Conservation (phyloP, 2,113 vertebrate species). For the Pyxicephalus adspersus region DNA sequence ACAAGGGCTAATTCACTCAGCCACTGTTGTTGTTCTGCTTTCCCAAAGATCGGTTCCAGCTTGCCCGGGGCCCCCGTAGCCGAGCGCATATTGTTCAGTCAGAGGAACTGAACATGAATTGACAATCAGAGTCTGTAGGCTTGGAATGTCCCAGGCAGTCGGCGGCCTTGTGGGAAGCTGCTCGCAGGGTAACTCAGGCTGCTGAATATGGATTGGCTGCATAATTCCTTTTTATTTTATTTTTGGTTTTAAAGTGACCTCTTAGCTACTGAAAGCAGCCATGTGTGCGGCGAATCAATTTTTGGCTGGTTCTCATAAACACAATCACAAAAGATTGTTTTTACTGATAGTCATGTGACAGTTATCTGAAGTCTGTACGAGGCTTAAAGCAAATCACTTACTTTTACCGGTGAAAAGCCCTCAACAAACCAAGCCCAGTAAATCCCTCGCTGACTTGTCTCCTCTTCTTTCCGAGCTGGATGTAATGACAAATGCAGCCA, state of each 20-base stretch:
- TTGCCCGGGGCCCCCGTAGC: background rate
- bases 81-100: background rate
- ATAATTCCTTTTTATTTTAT: no score
- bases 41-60: background rate
- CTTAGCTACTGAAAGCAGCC: background rate
- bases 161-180: background rate
- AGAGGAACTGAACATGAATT: background rate
- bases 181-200: background rate
- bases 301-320: no score
- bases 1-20: conserved; percentile 7
- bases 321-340: no score
- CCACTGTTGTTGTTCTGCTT: background rate
- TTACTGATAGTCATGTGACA: no score
- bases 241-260: no score
- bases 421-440: no score
- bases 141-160: conserved; percentile 8
- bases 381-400: no score
- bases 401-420: no score
- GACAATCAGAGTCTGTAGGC: conserved; percentile 3
- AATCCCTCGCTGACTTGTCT: no score
- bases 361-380: no score
- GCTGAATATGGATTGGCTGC: background rate
- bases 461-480: no score
- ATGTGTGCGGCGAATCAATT: background rate
- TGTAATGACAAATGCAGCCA: no score